Percentiles rank a stretch among this genome's conserved stretches.
phyloP scores from a whole-genome alignment of 2,113 vertebrate species.

The Erythrolamprus reginae region DNA sequence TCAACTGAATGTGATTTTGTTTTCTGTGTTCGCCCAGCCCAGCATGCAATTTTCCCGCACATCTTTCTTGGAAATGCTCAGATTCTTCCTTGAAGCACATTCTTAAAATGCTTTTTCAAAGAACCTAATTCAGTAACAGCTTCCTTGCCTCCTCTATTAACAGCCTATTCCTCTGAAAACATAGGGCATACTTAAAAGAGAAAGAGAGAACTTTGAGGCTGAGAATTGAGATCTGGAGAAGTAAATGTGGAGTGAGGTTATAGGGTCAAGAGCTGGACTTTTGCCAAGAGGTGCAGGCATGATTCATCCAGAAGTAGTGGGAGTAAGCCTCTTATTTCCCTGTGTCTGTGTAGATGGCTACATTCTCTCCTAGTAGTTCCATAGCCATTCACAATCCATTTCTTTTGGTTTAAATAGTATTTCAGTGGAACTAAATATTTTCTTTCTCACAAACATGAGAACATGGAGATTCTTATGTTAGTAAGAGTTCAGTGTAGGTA shows the following conservation, averaged over 20 bases:
- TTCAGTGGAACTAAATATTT: background rate
- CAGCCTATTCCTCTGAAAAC: background rate
- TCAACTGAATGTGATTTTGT: slow-evolving; percentile 14
- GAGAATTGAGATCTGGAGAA: slow-evolving; percentile 49
- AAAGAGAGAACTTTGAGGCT: slow-evolving; percentile 34
- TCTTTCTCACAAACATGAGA: too few relatives aligned
- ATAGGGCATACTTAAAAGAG: slow-evolving; percentile 10
- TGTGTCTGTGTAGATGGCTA: slow-evolving; percentile 33
- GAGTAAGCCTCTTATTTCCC: slow-evolving; percentile 55
- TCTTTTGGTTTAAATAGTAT: slow-evolving; percentile 2
- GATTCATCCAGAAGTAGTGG: slow-evolving; percentile 57
- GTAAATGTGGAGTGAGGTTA: slow-evolving; percentile 42
- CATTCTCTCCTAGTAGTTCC: slow-evolving; percentile 42
- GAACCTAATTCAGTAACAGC: slow-evolving; percentile 40
- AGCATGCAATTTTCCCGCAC: slow-evolving; percentile 24
- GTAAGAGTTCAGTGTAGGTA: slow-evolving; percentile 12
- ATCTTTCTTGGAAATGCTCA: slow-evolving; percentile 29
- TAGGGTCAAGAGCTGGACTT: slow-evolving; percentile 57
- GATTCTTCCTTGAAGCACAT: slow-evolving; percentile 28
- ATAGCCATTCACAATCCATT: slow-evolving; percentile 23
- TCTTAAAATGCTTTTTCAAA: slow-evolving; percentile 20
- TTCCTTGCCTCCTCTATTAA: slow-evolving; percentile 37
- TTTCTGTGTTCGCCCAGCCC: slow-evolving; percentile 25
- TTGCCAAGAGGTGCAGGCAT: slow-evolving; percentile 37
- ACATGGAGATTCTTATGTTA: slow-evolving; percentile 23